phyloP scores from a whole-genome alignment of 2,888 invertebrate genomes.

The Branchinecta sandiegonensis region DNA sequence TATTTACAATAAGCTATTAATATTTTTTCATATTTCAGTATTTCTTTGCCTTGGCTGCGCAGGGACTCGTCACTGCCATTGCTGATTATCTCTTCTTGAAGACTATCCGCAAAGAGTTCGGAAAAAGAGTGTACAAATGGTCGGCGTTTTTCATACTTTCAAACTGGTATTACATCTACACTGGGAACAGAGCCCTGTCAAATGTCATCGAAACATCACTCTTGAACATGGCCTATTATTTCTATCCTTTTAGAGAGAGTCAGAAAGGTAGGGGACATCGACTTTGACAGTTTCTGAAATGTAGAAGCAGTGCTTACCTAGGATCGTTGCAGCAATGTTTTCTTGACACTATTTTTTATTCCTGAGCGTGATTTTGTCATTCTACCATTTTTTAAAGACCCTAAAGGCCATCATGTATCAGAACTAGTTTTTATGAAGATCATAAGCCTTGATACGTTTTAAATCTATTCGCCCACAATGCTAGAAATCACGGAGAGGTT shows the following conservation, averaged over 20 bases:
- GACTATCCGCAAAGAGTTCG: not conserved
- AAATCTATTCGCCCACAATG: too few species aligned
- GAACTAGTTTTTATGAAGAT: too few species aligned
- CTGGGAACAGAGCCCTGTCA: slow-evolving; percentile 5
- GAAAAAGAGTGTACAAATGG: not conserved
- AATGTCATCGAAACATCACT: not conserved
- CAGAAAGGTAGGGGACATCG: not conserved
- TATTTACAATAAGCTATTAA: too few species aligned
- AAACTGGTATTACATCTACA: slow-evolving; percentile 6
- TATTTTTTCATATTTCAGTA: not conserved
- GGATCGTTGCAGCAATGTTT: too few species aligned
- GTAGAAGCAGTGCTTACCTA: too few species aligned
- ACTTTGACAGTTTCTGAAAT: too few species aligned
- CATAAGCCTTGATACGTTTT: too few species aligned
- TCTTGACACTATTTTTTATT: too few species aligned
- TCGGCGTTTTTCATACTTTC: not conserved
- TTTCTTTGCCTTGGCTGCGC: not conserved
- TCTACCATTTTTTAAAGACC: too few species aligned
- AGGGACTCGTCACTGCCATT: slow-evolving; percentile 3
- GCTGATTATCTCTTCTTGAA: not conserved
- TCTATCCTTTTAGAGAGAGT: not conserved
- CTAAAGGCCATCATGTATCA: too few species aligned
- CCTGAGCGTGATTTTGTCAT: too few species aligned
- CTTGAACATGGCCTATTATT: slow-evolving; percentile 6
- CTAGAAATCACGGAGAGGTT: too few species aligned